Base-by-base conservation (phyloP, 2,888 invertebrate genomes). In the Ectemnius lituratus region DNA sequence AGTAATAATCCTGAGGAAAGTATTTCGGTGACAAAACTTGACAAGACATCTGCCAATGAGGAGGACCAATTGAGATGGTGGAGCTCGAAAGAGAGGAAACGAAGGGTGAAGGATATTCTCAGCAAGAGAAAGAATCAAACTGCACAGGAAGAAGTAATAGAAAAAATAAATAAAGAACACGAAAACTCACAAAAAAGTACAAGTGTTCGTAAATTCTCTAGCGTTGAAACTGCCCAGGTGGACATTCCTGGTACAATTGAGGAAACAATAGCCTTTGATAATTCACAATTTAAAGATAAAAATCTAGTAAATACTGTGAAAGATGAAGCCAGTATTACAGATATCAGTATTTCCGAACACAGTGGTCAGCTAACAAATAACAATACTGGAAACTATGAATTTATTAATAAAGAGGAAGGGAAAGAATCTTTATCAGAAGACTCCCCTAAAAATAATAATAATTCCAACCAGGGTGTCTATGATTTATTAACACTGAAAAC, bases 31-130 rank as follows among this genome's bases (percentile, higher is more conserved):
- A 6, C 11, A 14, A 47, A 47, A 4, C 13, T n/a, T 47, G 47
- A 65, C 46, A 63, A 37, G 16, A 61, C 59, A 28, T n/a, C 27
- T 5, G 49, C 2, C 6, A 63, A 59, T 23, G 45, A 60, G 13
- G 28, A 73, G 37, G 67, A 59, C 6, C 16, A 67, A 18, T 49
- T 73, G 2, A 74, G 61, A 64, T 73, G 80, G 78, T 82, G 76
- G 78, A 73, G 13, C n/a, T 68, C 70, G 14, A 70, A 69, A 37
- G 78, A 80, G 14, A 73, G 75, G 11, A 80, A 75, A 62, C 47
- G 64, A 28, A 78, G 66, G 45, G 52, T 77, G 0, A 57, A 27
- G 13, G 75, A 73, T 20, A 77, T 76, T 0, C 49, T 81, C 57
- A 75, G 27, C 13, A 62, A 18, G 8, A 69, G 69, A 37, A 68